A percentile compares a stretch with the other conserved stretches of the same genome.
phyloP scores from a whole-genome alignment of 2,888 invertebrate species.

The Athalia circularis region DNA sequence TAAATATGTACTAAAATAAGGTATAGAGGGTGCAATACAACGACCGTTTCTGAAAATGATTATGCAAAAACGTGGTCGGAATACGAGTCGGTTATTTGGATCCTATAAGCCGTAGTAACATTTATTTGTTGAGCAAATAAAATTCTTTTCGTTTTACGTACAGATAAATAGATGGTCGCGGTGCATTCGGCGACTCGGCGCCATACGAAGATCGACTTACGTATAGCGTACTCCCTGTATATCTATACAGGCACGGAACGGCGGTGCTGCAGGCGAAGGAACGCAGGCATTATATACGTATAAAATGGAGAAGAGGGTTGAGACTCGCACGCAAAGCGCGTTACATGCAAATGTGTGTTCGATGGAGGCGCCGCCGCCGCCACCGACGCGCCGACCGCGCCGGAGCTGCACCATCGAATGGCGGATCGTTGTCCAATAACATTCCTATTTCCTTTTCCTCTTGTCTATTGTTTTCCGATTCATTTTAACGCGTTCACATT shows the following conservation, averaged over 20 bases:
- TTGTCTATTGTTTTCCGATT: constrained; percentile 38
- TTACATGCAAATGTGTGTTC: constrained; percentile 38
- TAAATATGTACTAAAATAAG: too few species aligned
- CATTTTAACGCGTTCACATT: constrained; percentile 7
- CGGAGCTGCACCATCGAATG: constrained; percentile 26
- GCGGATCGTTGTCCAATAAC: constrained; percentile 36
- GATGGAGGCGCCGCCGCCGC: constrained; percentile 13
- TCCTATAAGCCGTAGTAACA: constrained; percentile 19
- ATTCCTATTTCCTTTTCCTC: constrained; percentile 32
- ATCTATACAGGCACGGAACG: background rate
- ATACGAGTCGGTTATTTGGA: constrained; percentile 41
- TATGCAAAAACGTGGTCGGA: constrained; percentile 40
- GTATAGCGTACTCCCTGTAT: too few species aligned
- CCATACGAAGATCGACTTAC: background rate
- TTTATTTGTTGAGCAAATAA: constrained; percentile 40
- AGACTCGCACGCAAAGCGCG: constrained; percentile 37
- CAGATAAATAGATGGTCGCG: constrained; percentile 24
- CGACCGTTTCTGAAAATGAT: constrained; percentile 38
- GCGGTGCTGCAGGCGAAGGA: background rate
- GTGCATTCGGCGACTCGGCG: constrained; percentile 34
- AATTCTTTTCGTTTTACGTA: constrained; percentile 37
- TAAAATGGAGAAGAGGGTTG: constrained; percentile 3
- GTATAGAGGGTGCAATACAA: constrained; percentile 7
- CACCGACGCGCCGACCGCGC: too few species aligned
- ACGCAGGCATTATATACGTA: background rate